Evolutionary conservation across 1,140 invertebrate species (phyloP), one percentile per base, ranked within the genome.

Genomic region (Thaumetopoea pityocampa): DNA sequence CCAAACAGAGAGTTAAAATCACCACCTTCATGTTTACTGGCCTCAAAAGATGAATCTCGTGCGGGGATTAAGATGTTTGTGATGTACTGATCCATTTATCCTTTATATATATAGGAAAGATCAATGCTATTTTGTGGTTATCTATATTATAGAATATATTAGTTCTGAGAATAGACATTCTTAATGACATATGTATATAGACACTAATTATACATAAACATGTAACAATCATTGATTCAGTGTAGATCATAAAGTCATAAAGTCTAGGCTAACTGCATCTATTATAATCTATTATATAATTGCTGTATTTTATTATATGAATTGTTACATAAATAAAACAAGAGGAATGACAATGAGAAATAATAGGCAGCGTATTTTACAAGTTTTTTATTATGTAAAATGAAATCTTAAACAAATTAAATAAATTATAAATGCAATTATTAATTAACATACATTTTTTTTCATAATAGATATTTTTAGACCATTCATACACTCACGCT

Each of bases 11-110:
- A 3, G 59, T 20, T 8, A 74, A 4, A 19, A 78, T 19, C 1
- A 62, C 20, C 5, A 61, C 17, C 50, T 74, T 78, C 78, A 82
- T 78, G 19, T 26, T 54, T 6, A 43, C 18, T 28, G 7, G 11
- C 14, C 11, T 22, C 7, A 17, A 10, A 41, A 10, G 8, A 19
- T 41, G 28, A 24, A 23, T 17, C 28, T 32, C 19, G 19, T 3
- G 5, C 16, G 7, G 8, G 8, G 16, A 10, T 19, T 17, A 20
- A 24, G 9, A 41, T 8, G 8, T 32, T 18, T 29, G 16, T 46
- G 32, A 6, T 29, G 19, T 35, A 5, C 18, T 26, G 1, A n/a
- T 8, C 11, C 5, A 17, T 22, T 4, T 16, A 3, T 20, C 9
- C 15, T 23, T 24, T 57, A 58, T 58, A 50, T 53, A 53, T 53